Percentiles rank a stretch among this genome's conserved stretches.
phyloP scores from a whole-genome alignment of 2,888 invertebrate genomes.

The Cheilosia vulpina region DNA sequence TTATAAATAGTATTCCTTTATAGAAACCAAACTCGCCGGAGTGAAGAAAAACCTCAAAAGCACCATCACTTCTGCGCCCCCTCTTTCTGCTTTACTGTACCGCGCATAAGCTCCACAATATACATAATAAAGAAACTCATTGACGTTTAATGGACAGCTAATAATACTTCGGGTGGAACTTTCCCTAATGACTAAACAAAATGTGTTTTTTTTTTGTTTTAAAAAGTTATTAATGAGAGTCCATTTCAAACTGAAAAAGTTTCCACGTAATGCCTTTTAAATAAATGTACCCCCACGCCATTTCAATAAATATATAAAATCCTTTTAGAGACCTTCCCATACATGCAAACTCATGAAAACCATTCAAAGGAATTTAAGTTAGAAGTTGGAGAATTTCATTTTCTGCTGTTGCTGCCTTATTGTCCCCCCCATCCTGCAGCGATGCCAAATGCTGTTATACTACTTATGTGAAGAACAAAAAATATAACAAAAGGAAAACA shows the following conservation, averaged over 20 bases:
- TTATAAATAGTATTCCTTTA: no score
- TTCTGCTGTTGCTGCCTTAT: background rate
- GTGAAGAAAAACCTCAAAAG: no score
- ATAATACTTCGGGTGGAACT: background rate
- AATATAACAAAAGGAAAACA: conserved; percentile 17
- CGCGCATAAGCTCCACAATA: no score
- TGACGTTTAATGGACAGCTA: background rate
- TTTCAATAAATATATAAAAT: background rate
- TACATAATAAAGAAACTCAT: no score
- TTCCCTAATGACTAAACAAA: background rate
- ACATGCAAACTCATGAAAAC: background rate
- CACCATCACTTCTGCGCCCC: no score
- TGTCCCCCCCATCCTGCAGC: background rate
- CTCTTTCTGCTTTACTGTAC: no score
- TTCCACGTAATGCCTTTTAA: conserved; percentile 7
- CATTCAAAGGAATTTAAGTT: background rate
- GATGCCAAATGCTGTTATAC: conserved; percentile 27
- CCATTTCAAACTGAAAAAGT: conserved; percentile 7
- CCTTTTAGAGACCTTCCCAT: background rate
- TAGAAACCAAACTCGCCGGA: no score
- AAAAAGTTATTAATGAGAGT: background rate
- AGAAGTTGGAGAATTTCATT: background rate
- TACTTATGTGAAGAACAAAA: background rate
- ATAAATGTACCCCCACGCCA: background rate
- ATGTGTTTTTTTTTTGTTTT: no score